phyloP scores from a whole-genome alignment of 2,888 invertebrate species.

The Barypeithes pellucidus region DNA sequence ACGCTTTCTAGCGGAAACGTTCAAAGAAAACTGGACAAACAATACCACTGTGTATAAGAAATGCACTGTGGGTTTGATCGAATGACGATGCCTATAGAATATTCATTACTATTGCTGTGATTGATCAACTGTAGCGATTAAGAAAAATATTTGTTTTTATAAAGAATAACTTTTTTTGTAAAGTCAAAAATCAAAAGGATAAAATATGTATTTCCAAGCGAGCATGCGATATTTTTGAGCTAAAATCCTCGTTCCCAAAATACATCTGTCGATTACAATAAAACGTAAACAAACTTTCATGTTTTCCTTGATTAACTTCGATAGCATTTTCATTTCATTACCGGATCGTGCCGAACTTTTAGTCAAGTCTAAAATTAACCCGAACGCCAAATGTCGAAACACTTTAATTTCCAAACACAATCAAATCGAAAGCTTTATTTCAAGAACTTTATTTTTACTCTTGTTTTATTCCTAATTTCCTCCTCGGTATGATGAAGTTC shows the following conservation, averaged over 20 bases:
- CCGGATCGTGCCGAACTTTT: slow-evolving; percentile 18
- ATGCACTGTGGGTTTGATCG: too few species aligned
- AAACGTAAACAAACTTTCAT: slow-evolving; percentile 2
- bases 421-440: slow-evolving; percentile 23
- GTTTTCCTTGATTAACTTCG: slow-evolving; percentile 16
- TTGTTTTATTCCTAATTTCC: slow-evolving; percentile 29
- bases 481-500: slow-evolving; percentile 8
- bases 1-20: too few species aligned
- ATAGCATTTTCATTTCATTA: slow-evolving; percentile 16
- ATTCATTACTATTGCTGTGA: too few species aligned
- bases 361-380: slow-evolving; percentile 30
- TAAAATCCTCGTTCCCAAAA: background rate
- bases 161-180: too few species aligned
- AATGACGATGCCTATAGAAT: too few species aligned
- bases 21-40: too few species aligned
- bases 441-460: slow-evolving; percentile 22
- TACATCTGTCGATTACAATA: background rate
- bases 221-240: too few species aligned
- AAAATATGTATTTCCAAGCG: too few species aligned
- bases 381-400: slow-evolving; percentile 21
- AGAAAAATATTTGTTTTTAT: too few species aligned
- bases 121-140: too few species aligned
- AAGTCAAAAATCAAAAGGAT: too few species aligned
- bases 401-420: slow-evolving; percentile 33
- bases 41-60: too few species aligned